phyloP scores from a whole-genome alignment of 2,888 invertebrate species.

The Drosophila robusta region DNA sequence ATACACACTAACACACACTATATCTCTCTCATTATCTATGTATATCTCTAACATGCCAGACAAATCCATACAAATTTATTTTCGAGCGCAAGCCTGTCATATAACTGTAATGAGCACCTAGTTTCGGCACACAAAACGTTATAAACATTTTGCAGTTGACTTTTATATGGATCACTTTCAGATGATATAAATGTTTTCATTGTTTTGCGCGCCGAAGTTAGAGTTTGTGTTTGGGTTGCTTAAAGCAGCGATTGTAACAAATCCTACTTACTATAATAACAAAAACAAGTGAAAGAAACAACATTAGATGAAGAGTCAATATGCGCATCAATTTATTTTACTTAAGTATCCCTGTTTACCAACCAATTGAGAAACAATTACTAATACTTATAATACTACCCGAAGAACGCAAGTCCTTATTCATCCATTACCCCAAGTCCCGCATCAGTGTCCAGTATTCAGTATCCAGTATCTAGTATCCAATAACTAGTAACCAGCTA shows the following conservation, averaged over 20 bases:
- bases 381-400: conserved; percentile 53
- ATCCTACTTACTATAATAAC: conserved; percentile 5
- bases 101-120: conserved; percentile 16
- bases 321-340: conserved; percentile 23
- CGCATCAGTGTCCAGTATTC: neutral
- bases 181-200: conserved; percentile 8
- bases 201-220: conserved; percentile 30
- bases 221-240: conserved; percentile 29
- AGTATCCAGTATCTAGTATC: conserved; percentile 4
- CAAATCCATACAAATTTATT: conserved; percentile 7
- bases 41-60: conserved; percentile 21
- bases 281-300: neutral
- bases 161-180: conserved; percentile 1
- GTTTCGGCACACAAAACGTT: conserved; percentile 17
- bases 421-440: neutral
- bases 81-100: conserved; percentile 3
- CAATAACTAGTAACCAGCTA: conserved; percentile 4
- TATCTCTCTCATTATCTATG: conserved; percentile 16
- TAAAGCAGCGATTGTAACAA: conserved; percentile 2
- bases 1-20: neutral
- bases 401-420: conserved; percentile 11
- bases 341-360: conserved; percentile 37
- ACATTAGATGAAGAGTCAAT: conserved; percentile 11
- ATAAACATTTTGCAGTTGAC: neutral
- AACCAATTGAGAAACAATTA: conserved; percentile 43